Conservation (phyloP, 2,113 vertebrate genomes). For the Misgurnus anguillicaudatus region DNA sequence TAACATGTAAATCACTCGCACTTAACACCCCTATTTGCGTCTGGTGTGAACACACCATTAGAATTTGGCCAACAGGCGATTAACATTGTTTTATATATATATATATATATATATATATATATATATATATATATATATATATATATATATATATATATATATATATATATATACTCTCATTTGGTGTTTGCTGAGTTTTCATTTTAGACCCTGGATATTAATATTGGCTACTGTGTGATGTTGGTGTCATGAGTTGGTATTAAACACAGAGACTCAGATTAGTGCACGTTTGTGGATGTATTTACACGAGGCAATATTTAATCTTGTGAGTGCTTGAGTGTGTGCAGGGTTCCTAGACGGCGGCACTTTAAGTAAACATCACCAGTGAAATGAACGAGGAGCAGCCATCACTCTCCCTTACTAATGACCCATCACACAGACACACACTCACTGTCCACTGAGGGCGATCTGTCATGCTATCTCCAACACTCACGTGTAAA, state of each 20-base stretch:
- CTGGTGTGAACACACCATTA: too few species aligned
- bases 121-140: too few species aligned
- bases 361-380: slow-evolving; percentile 88
- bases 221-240: background rate
- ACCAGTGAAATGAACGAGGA: slow-evolving; percentile 87
- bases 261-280: background rate
- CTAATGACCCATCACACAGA: slow-evolving; percentile 81
- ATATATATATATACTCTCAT: too few species aligned
- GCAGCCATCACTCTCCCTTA: slow-evolving; percentile 85
- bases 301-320: background rate
- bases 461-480: slow-evolving; percentile 85
- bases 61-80: too few species aligned
- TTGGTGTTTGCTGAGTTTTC: too few species aligned
- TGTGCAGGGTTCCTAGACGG: slow-evolving; percentile 67
- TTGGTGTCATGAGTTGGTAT: background rate
- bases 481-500: slow-evolving; percentile 89
- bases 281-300: background rate
- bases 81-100: too few species aligned
- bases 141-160: too few species aligned
- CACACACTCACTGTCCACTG: too few species aligned
- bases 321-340: slow-evolving; percentile 24
- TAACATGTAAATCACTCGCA: too few species aligned
- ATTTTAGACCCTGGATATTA: too few species aligned
- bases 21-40: too few species aligned
- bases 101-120: too few species aligned